A percentile compares a stretch with the other conserved stretches of the same genome.
Conservation (phyloP, 2,113 vertebrate species). For the Oreochromis niloticus region DNA sequence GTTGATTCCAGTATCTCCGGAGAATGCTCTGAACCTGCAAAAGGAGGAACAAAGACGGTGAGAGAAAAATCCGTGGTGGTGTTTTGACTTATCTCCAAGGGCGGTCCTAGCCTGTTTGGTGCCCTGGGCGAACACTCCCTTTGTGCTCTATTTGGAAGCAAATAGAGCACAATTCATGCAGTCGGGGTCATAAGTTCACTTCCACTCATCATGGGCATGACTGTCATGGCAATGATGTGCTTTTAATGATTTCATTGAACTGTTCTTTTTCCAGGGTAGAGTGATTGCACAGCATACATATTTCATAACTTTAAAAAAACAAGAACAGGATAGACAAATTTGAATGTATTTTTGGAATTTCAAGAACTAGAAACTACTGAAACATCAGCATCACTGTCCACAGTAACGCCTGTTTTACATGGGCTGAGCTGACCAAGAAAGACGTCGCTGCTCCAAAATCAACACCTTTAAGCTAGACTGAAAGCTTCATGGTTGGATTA, state of each 20-base stretch:
- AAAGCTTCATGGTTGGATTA: background rate
- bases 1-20: conserved; percentile 92
- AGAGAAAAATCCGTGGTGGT: background rate
- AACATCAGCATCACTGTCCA: background rate
- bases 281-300: background rate
- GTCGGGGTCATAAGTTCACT: background rate
- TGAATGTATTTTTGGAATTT: background rate
- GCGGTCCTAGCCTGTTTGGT: background rate
- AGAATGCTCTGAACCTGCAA: conserved; percentile 88
- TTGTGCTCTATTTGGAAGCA: background rate
- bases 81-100: background rate
- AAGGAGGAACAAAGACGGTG: background rate
- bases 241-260: background rate
- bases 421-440: background rate
- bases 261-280: background rate
- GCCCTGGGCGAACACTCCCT: background rate
- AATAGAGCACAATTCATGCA: background rate
- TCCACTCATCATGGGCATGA: background rate
- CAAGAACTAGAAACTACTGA: background rate
- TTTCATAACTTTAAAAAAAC: background rate
- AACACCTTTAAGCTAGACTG: background rate
- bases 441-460: background rate
- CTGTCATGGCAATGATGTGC: background rate
- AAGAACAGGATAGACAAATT: background rate
- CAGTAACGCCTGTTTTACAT: background rate